A percentile compares a stretch with the other conserved stretches of the same genome.
Evolutionary conservation across 2,113 vertebrate genomes (phyloP).

Genomic region (Columbina picui): DNA sequence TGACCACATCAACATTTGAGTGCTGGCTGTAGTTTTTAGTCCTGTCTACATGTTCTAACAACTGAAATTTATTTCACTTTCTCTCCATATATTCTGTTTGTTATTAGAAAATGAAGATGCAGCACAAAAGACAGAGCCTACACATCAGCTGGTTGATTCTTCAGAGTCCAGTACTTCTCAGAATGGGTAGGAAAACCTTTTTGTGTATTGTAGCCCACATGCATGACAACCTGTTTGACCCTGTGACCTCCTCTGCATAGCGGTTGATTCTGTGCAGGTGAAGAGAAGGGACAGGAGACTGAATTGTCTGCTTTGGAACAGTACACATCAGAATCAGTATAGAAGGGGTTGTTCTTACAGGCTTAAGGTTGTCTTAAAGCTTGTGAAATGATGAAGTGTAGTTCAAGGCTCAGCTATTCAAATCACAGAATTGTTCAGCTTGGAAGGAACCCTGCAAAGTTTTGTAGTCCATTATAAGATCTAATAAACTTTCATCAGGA

Average conservation of each 20-base stretch:
- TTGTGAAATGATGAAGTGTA: neutral
- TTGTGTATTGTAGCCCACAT: neutral
- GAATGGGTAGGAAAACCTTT: conserved; percentile 65
- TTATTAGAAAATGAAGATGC: conserved; percentile 73
- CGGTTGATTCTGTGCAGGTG: neutral
- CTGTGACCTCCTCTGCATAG: neutral
- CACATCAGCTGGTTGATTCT: neutral
- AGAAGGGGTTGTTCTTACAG: neutral
- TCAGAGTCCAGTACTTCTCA: conserved; percentile 20
- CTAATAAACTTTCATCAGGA: neutral
- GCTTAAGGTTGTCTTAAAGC: neutral
- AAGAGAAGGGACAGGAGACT: neutral
- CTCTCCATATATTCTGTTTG: conserved; percentile 5
- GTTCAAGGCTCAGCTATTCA: neutral
- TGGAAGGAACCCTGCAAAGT: neutral
- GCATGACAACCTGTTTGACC: neutral
- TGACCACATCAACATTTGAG: neutral
- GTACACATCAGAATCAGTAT: accelerated
- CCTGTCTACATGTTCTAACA: neutral
- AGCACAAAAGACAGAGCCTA: conserved; percentile 16
- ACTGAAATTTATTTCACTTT: neutral
- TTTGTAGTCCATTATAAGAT: neutral
- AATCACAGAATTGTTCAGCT: neutral
- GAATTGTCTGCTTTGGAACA: neutral
- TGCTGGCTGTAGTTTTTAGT: neutral